Percentiles rank a stretch among this genome's conserved stretches.
These are phyloP conservation scores for Tinamus guttatus DNA, from an alignment of 2,113 vertebrate species.

Conservation along the genomic window DNA sequence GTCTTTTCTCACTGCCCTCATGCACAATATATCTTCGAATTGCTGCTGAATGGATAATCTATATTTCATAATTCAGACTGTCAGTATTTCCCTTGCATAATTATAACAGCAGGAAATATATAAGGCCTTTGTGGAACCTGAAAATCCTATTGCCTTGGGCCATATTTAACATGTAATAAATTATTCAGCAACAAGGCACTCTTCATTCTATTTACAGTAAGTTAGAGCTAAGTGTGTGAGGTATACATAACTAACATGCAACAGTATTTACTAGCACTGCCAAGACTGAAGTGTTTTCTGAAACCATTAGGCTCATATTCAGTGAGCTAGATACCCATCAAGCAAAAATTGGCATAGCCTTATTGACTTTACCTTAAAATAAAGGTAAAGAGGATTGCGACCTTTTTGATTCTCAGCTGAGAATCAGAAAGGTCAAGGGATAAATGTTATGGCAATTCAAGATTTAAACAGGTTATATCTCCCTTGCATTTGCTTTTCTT, in stretches of 20 bases:
- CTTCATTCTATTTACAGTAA: constrained; percentile 76
- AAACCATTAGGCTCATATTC: constrained; percentile 7
- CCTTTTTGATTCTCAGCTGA: neutral
- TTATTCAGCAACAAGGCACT: constrained; percentile 76
- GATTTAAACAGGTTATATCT: neutral
- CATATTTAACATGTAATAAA: constrained; percentile 76
- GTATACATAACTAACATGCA: constrained; percentile 53
- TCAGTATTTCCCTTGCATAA: constrained; percentile 74
- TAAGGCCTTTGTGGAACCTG: constrained; percentile 71
- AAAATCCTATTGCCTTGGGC: constrained; percentile 68
- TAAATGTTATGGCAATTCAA: neutral
- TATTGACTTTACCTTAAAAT: constrained; percentile 19
- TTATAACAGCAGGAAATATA: constrained; percentile 59
- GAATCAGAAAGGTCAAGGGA: neutral
- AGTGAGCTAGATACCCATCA: neutral
- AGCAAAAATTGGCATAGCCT: neutral
- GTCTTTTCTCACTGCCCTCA: neutral
- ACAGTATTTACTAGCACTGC: neutral
- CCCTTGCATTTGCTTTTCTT: neutral
- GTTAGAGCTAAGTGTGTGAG: constrained; percentile 59
- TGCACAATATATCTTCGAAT: neutral
- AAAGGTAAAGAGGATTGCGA: neutral
- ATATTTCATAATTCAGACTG: constrained; percentile 74
- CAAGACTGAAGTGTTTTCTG: constrained; percentile 52
- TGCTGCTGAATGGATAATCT: constrained; percentile 70